Evolutionary conservation across 2,797 vertebrate genomes (phyloP).

Genomic region (Poecilia picta): DNA sequence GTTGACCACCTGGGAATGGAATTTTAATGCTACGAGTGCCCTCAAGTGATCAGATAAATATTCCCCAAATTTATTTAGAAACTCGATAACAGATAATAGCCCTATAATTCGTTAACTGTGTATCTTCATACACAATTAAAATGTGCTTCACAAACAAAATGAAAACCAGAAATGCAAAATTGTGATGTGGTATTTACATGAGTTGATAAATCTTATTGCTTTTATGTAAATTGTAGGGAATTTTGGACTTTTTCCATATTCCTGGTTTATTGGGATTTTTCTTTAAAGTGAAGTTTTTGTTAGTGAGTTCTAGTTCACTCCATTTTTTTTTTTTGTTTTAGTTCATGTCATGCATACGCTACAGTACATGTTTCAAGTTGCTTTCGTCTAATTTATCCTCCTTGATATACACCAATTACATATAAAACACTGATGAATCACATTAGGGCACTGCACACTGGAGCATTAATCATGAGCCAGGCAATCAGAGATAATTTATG

Average conservation of each 20-base stretch:
- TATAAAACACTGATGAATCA: conserved; percentile 74
- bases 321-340: not conserved
- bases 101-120: not conserved
- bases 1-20: not conserved
- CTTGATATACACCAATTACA: conserved; percentile 68
- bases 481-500: conserved; percentile 77
- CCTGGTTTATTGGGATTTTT: not conserved
- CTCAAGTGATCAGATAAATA: not conserved
- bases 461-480: conserved; percentile 73
- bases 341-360: not conserved
- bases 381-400: conserved; percentile 54
- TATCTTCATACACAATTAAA: not conserved
- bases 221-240: not conserved
- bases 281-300: not conserved
- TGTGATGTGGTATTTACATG: not conserved
- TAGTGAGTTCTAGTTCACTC: not conserved
- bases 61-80: not conserved
- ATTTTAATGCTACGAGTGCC: not conserved
- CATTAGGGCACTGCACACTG: conserved; percentile 64
- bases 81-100: not conserved
- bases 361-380: conserved; percentile 23
- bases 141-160: not conserved
- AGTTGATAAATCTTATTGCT: not conserved
- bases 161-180: not conserved
- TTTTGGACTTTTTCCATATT: not conserved